Evolutionary conservation across 2,888 invertebrate genomes (phyloP), one percentile per base, ranked within the genome.

Genomic region (Tortricodes alternella): DNA sequence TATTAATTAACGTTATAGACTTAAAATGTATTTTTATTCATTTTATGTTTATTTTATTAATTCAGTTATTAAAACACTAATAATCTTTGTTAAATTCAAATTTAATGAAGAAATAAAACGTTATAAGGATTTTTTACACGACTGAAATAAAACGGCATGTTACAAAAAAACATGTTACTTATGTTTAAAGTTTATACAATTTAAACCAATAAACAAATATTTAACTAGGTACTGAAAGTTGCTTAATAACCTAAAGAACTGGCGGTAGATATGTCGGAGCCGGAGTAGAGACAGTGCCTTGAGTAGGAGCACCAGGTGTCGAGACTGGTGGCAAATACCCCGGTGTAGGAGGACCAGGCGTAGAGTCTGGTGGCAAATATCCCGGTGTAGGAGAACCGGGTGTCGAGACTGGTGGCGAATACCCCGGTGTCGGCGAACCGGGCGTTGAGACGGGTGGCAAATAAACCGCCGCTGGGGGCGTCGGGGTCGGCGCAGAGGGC

Each of bases 181-280:
- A 29, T 8, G 27, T n/a, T 29, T 4, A 11, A 21, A 29, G 11
- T n/a, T n/a, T 29, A 29, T 5, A n/a, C 1, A 29, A 29, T 27
- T 27, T 3, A n/a, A 29, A 11, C 4, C 4, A 29, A 29, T 11
- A 29, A 29, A 29, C n/a, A n/a, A 5, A 11, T 11, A 9, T n/a
- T n/a, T n/a, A n/a, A n/a, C n/a, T n/a, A n/a, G n/a, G 9, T 1
- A 29, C 4, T n/a, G 29, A 29, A 29, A 29, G 9, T 3, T 9
- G 29, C 4, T 5, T 37, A 1, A 2, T 2, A n/a, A 37, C 4
- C n/a, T 74, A 83, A 57, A 83, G 74, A 41, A 80, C 67, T 16
- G 87, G 88, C 27, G 88, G 88, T 59, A 89, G 73, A 67, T 89
- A 88, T 11, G 78, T 75, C 6, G 80, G 67, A 27, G 84, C 80